Evolutionary conservation across 2,888 invertebrate species (phyloP).

Genomic region (Monochamus alternatus): DNA sequence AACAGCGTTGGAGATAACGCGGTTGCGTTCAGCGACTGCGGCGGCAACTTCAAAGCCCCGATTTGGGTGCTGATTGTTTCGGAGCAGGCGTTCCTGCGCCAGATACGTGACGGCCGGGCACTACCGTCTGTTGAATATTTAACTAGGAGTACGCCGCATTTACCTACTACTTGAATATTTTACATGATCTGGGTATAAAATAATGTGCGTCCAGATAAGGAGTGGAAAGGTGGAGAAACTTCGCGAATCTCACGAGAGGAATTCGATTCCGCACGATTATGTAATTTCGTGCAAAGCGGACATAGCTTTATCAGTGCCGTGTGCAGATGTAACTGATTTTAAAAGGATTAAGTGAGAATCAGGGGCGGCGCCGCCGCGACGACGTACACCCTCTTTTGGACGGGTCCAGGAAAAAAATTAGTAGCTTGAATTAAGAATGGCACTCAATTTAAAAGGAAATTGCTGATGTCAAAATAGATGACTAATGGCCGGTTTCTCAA

Average conservation of each 20-base stretch:
- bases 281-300: too few relatives aligned
- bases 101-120: slow-evolving; percentile 61
- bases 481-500: too few relatives aligned
- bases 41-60: slow-evolving; percentile 59
- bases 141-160: slow-evolving; percentile 46
- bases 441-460: neutral
- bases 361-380: too few relatives aligned
- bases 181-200: slow-evolving; percentile 44
- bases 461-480: neutral
- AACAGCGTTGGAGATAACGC: slow-evolving; percentile 11
- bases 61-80: slow-evolving; percentile 59
- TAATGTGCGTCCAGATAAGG: slow-evolving; percentile 37
- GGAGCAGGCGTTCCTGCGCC: slow-evolving; percentile 62
- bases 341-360: too few relatives aligned
- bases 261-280: too few relatives aligned
- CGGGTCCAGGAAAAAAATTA: too few relatives aligned
- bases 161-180: slow-evolving; percentile 41
- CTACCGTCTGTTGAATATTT: slow-evolving; percentile 58
- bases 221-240: slow-evolving; percentile 13
- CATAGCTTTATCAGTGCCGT: too few relatives aligned
- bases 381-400: too few relatives aligned
- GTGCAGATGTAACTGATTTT: too few relatives aligned
- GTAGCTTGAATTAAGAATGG: too few relatives aligned
- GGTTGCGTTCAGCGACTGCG: slow-evolving; percentile 19
- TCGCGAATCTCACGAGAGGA: too few relatives aligned